Conservation (phyloP, 2,888 invertebrate genomes). For the Bugula neritina region DNA sequence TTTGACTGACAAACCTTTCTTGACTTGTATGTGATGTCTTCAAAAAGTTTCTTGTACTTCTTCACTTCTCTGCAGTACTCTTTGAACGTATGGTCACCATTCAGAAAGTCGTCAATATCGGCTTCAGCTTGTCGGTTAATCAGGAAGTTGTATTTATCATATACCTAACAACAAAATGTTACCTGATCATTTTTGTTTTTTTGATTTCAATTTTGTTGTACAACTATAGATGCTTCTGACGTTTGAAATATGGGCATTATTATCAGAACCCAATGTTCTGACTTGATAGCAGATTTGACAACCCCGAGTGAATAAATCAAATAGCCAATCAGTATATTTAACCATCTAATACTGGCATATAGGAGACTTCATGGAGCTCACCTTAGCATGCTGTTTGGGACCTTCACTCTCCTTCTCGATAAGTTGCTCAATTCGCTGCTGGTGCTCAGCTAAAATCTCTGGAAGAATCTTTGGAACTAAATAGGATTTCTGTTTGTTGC, state of each 20-base stretch:
- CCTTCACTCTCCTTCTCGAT: slow-evolving; percentile 46
- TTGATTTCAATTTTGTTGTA: too few relatives aligned
- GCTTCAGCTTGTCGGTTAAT: slow-evolving; percentile 59
- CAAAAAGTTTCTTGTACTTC: slow-evolving; percentile 55
- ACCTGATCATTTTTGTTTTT: background rate
- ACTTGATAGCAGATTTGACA: too few relatives aligned
- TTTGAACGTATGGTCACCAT: slow-evolving; percentile 56
- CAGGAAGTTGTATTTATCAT: slow-evolving; percentile 65
- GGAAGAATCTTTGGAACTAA: slow-evolving; percentile 70
- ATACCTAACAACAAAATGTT: slow-evolving; percentile 33
- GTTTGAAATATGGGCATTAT: too few relatives aligned
- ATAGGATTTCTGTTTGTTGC: slow-evolving; percentile 43
- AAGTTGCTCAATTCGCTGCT: slow-evolving; percentile 59
- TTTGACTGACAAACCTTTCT: slow-evolving; percentile 44
- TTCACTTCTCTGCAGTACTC: slow-evolving; percentile 55
- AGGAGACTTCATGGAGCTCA: too few relatives aligned
- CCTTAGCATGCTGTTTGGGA: slow-evolving; percentile 46
- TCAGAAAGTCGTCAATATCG: slow-evolving; percentile 65
- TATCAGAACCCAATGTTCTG: too few relatives aligned
- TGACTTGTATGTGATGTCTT: slow-evolving; percentile 55
- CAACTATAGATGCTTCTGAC: too few relatives aligned
- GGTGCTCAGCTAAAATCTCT: slow-evolving; percentile 64
- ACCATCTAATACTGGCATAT: too few relatives aligned
- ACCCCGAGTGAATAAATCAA: too few relatives aligned
- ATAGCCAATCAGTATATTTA: too few relatives aligned